These are phyloP conservation scores for Nasonia longicornis DNA, from an alignment of 1,140 invertebrate species.

Conservation along the genomic window DNA sequence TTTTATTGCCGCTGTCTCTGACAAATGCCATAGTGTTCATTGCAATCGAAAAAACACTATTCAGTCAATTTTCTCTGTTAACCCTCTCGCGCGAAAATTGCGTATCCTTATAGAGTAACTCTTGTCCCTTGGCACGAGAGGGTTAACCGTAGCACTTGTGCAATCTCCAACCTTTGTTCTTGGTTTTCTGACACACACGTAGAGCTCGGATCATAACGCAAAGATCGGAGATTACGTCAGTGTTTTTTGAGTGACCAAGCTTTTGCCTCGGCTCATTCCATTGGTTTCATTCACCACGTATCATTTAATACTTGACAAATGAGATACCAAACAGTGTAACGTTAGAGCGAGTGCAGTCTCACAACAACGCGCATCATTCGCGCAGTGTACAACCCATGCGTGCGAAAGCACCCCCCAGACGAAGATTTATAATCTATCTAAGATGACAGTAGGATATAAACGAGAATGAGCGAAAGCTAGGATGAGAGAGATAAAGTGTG, in stretches of 20 bases:
- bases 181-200: too few species aligned
- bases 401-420: not conserved
- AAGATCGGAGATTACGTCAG: not conserved
- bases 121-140: not conserved
- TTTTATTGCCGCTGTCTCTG: constrained; percentile 1
- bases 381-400: constrained; percentile 5
- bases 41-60: not conserved
- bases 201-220: not conserved
- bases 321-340: not conserved
- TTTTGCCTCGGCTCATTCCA: not conserved
- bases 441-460: not conserved
- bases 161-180: too few species aligned
- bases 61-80: not conserved
- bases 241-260: constrained; percentile 5
- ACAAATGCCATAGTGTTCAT: not conserved
- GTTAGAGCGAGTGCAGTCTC: constrained; percentile 8
- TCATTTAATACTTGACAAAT: not conserved
- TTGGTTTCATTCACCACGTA: constrained; percentile 20
- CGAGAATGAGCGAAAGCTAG: not conserved
- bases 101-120: not conserved
- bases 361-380: not conserved
- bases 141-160: too few species aligned
- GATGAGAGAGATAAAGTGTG: not conserved
- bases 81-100: not conserved
- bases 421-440: constrained; percentile 9